Evolutionary conservation across 2,888 invertebrate species (phyloP), one percentile per base, ranked within the genome.

Genomic region (Oligia strigilis): DNA sequence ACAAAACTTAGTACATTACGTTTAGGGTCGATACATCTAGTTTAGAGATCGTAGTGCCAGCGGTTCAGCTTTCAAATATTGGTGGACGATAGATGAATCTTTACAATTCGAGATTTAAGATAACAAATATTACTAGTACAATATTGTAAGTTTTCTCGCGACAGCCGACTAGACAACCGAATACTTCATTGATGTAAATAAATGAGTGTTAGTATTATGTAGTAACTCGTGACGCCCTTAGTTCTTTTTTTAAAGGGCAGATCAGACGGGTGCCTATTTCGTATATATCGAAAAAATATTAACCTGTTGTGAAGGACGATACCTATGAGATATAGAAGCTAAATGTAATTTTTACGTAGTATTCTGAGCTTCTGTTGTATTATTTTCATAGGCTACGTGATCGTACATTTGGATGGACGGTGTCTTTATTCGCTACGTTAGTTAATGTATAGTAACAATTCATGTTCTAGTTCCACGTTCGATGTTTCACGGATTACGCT

Each of bases 61-160:
- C 95, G 92, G 96, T 96, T 95, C 97, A 97, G 97, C 97, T 97
- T 97, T 97, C 97, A 92, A 97, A 97, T 97, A 97, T 97, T 97
- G 97, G 97, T 94, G 92, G 91, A 93, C 83, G 90, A 91, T 95
- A 95, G 93, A 92, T 91, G 92, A 93, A 94, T 94, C 93, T 95
- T 94, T 95, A 95, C 93, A 94, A 95, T 94, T 94, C 92, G 90
- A 92, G 90, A 92, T 93, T 93, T 94, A 94, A 94, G 92, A 91
- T 92, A 92, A 89, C 84, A 89, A 87, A 90, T 87, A 84, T 91
- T 92, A 91, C 88, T 94, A 94, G 93, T 93, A 94, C 92, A 92
- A 91, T 93, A 93, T 82, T 82, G 82, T 88, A 85, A 90, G 90
- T 88, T 92, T 87, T 93, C 91, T 94, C 92, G 92, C 92, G 90